Conservation (phyloP, 2,797 vertebrate species). For the Ceyx erithaca region DNA sequence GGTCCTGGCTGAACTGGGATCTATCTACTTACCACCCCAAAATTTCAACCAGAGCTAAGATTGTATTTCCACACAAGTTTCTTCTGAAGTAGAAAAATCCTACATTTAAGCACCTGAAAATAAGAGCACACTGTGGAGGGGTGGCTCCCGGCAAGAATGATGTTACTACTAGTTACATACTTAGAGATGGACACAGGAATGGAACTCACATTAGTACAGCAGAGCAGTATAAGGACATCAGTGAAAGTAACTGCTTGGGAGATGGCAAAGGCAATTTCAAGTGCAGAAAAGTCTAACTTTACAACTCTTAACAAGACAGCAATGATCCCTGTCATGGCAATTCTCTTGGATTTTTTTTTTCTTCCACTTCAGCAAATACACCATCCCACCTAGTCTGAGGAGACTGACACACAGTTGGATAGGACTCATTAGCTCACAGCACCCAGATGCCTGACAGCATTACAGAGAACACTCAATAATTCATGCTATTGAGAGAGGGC, state of each 20-base stretch:
- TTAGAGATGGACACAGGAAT: not conserved
- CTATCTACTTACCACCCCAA: too few species aligned
- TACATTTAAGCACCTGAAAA: not conserved
- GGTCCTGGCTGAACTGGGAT: not conserved
- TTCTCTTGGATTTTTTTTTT: not conserved
- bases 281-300: not conserved
- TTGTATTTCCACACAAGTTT: not conserved
- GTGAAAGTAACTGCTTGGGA: not conserved
- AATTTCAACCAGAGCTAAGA: not conserved
- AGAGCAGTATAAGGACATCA: not conserved
- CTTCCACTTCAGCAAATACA: not conserved
- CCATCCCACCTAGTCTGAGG: not conserved
- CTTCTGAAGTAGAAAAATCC: not conserved
- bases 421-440: not conserved
- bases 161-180: not conserved
- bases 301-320: not conserved
- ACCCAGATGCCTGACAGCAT: not conserved
- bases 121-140: not conserved
- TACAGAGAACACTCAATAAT: not conserved
- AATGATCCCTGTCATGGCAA: not conserved
- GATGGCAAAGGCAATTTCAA: not conserved
- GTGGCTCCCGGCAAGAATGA: rapidly evolving
- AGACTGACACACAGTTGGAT: not conserved
- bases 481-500: not conserved
- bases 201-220: not conserved